Conservation (phyloP, 30 jellyfish, hydroid and myxozoan genomes). For the Nemopilema nomurai region DNA sequence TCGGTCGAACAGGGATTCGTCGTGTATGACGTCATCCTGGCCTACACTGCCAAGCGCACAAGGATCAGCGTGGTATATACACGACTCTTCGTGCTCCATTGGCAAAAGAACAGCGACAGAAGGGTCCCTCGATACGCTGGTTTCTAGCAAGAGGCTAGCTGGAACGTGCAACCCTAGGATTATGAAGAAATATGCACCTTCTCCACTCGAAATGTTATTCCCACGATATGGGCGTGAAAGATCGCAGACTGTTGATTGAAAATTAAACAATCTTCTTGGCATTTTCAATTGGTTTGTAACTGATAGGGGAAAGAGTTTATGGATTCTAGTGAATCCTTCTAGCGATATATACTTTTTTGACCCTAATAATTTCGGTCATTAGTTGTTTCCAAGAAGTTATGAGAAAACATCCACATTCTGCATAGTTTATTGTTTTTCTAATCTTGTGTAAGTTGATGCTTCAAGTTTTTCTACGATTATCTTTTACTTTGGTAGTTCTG, state of each 20-base stretch:
- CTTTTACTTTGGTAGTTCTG: no score
- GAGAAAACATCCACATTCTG: no score
- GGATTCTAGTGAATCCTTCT: no score
- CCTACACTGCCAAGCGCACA: conserved; percentile 25
- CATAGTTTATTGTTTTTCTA: no score
- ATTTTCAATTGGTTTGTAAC: no score
- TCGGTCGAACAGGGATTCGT: not conserved
- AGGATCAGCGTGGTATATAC: not conserved
- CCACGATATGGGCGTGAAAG: conserved; percentile 40
- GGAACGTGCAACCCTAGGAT: conserved; percentile 38
- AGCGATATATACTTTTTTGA: no score
- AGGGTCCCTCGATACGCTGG: conserved; percentile 28
- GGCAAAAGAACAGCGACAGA: not conserved
- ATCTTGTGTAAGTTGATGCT: no score
- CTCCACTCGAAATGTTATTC: conserved; percentile 15
- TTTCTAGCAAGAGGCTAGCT: not conserved
- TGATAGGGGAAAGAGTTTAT: no score
- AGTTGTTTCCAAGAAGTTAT: no score
- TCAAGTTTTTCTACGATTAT: no score
- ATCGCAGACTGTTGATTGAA: conserved; percentile 35
- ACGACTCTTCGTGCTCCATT: not conserved
- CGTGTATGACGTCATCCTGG: conserved; percentile 46
- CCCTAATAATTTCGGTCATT: no score
- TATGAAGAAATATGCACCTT: conserved; percentile 2
- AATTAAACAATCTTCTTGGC: no score